These are phyloP conservation scores for Desoria tigrina DNA, from an alignment of 2,888 invertebrate species.

Conservation along the genomic window DNA sequence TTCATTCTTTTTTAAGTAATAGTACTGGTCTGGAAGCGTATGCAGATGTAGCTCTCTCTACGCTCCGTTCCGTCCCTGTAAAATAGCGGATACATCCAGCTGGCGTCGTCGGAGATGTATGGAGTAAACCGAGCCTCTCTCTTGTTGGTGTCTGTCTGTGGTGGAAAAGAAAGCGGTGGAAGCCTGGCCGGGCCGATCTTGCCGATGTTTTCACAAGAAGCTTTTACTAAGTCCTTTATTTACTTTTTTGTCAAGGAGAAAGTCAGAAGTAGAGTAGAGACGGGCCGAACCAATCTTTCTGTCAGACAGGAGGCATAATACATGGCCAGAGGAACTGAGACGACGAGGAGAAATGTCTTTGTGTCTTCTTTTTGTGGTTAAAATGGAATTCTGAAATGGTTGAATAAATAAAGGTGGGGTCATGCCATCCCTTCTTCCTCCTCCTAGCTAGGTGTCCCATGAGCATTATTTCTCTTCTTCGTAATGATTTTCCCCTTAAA, in stretches of 20 bases:
- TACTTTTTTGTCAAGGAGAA: constrained; percentile 16
- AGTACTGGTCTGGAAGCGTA: too few relatives aligned
- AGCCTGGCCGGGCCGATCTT: neutral
- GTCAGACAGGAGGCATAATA: constrained; percentile 7
- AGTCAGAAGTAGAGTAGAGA: constrained; percentile 4
- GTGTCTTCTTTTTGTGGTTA: constrained; percentile 20
- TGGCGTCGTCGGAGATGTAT: too few relatives aligned
- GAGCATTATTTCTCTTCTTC: constrained; percentile 5
- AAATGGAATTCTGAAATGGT: constrained; percentile 21
- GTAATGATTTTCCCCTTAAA: constrained; percentile 2
- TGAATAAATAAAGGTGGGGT: constrained; percentile 23
- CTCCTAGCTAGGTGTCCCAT: constrained; percentile 1
- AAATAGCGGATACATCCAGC: too few relatives aligned
- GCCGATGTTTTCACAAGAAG: neutral
- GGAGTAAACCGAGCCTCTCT: too few relatives aligned
- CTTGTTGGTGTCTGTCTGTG: too few relatives aligned
- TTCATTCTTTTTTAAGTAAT: too few relatives aligned
- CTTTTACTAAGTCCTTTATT: constrained; percentile 18
- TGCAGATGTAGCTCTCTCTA: too few relatives aligned
- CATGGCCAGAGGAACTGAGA: neutral
- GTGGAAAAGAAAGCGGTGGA: too few relatives aligned
- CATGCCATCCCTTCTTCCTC: constrained; percentile 4
- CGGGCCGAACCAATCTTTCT: constrained; percentile 17
- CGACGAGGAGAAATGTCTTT: constrained; percentile 17
- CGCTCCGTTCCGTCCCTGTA: too few relatives aligned